Evolutionary conservation across 2,888 invertebrate species (phyloP).

Genomic region (Deilephila porcellus): DNA sequence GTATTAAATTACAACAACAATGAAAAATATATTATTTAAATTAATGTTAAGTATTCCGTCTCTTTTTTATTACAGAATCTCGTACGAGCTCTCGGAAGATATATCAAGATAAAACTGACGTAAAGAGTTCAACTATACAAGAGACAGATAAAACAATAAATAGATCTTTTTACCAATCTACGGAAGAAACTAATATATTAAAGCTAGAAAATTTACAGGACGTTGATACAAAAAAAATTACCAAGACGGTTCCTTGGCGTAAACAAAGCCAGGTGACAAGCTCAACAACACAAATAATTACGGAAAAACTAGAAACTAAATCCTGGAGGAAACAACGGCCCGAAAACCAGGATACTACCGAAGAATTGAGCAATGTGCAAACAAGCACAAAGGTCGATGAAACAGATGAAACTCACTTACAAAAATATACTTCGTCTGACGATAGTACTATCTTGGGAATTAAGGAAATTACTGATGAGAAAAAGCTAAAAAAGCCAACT

Average conservation of each 20-base stretch:
- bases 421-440: conserved; percentile 44
- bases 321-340: conserved; percentile 59
- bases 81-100: conserved; percentile 59
- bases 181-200: conserved; percentile 73
- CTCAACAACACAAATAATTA: conserved; percentile 41
- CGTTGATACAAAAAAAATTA: conserved; percentile 58
- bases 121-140: conserved; percentile 46
- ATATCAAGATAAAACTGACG: conserved; percentile 61
- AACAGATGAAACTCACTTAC: conserved; percentile 33
- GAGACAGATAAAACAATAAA: conserved; percentile 48
- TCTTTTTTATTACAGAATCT: conserved; percentile 63
- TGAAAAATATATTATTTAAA: background rate
- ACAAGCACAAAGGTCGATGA: conserved; percentile 27
- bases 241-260: conserved; percentile 70
- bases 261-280: conserved; percentile 48
- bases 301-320: conserved; percentile 52
- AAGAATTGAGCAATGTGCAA: conserved; percentile 21
- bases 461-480: conserved; percentile 40
- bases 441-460: conserved; percentile 48
- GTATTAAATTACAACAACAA: background rate
- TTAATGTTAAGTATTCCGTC: background rate
- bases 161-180: conserved; percentile 61
- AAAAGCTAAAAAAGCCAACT: too few relatives aligned
- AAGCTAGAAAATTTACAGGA: conserved; percentile 65
- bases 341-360: conserved; percentile 29